Conservation (phyloP, 2,113 vertebrate species). For the Willisornis vidua region DNA sequence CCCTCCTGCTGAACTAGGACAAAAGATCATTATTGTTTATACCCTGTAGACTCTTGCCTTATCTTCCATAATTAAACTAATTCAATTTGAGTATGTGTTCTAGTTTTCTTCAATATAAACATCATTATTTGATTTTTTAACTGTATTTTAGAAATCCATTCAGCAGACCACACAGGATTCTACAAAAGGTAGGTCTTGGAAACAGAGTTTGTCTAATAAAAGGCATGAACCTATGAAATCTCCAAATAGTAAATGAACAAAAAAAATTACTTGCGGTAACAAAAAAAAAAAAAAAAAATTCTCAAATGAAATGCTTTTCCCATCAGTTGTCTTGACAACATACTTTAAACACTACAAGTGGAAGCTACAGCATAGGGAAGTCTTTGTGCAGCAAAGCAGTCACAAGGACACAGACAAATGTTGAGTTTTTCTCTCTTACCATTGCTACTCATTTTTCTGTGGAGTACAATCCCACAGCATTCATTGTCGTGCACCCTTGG, state of each 20-base stretch:
- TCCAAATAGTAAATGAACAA: neutral
- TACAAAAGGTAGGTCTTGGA: neutral
- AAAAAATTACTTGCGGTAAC: neutral
- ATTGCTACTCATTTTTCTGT: neutral
- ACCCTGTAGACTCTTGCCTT: neutral
- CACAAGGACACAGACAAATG: neutral
- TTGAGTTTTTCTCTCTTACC: neutral
- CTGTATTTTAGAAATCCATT: neutral
- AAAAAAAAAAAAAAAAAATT: neutral
- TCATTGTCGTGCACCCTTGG: rapidly evolving
- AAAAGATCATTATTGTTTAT: neutral
- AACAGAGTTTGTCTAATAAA: neutral
- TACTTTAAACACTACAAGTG: neutral
- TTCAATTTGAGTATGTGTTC: neutral
- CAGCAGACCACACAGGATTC: neutral
- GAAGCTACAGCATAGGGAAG: neutral
- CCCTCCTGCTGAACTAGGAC: too few species aligned
- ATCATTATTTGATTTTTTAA: neutral
- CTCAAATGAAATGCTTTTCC: neutral
- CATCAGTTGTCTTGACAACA: neutral
- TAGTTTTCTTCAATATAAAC: neutral
- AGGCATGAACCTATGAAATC: neutral
- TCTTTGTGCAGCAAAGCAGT: neutral
- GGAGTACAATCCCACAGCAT: neutral
- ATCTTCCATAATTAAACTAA: neutral